Base-by-base conservation (phyloP, 2,797 vertebrate species). In the Carcharodon carcharias region DNA sequence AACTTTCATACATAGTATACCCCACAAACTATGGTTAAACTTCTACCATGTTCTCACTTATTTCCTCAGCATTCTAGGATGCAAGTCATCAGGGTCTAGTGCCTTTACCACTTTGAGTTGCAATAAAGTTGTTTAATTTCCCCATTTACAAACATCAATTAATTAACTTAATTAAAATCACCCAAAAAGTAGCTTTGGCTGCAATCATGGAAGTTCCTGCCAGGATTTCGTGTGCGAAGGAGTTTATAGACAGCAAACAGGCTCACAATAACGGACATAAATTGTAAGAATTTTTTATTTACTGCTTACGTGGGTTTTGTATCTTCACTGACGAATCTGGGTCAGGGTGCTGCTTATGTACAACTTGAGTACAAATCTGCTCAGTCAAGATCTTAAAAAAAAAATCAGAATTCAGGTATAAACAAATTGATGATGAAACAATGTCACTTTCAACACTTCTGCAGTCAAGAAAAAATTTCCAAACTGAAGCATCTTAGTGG, bases 281-380 rank as follows among this genome's bases (percentile, higher is more conserved):
- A 93, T 26, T 45, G 18, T 18, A 67, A 26, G n/a, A 91, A 61
- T 6, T 23, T 67, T 26, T 89, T 89, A 18, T 65, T 94, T 40
- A 8, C 96, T 97, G 98, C 99, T 99, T 98, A 99, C 99, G 99
- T 97, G 99, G 99, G 97, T 99, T 99, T 97, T 99, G 98, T 97
- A 99, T 99, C 98, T 99, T 99, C 97, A 99, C 98, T 35, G 98
- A 97, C 97, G 99, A 99, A 98, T 99, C 99, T 31, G 99, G 98
- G 97, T 99, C 99, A 97, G 99, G 99, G 97, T 99, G 99, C 96
- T 99, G 99, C 97, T 99, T 99, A 98, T 99, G 99, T 97, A 99
- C 98, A 97, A 99, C 99, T 97, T 99, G 99, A 97, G 99, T 99
- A 97, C 98, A 99, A 98, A 99, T 99, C 97, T 99, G 99, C 97